Evolutionary conservation across 2,797 vertebrate species (phyloP), one percentile per base, ranked within the genome.

Genomic region (Sphaeramia orbicularis): DNA sequence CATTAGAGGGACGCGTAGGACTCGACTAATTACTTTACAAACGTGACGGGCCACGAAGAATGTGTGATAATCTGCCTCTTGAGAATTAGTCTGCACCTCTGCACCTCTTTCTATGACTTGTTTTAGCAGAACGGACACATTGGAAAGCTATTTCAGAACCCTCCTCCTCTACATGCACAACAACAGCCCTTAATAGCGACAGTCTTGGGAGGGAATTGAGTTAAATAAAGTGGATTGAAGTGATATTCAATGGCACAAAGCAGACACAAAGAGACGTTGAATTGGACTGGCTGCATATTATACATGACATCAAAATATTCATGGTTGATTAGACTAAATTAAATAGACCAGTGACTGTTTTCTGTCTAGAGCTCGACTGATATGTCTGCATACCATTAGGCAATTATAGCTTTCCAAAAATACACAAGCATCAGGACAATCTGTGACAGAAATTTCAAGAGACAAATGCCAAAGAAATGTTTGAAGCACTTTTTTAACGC

Each of bases 21-120:
- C 80, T 76, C 59, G 0, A 67, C 65, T 78, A 79, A 85, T 88
- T 74, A 80, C 69, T 81, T 78, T 37, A 52, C 13, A 49, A 81
- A 81, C 11, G 12, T 81, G 78, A 84, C 55, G 41, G 56, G 65
- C 64, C 52, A 59, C 7, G 11, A 44, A 69, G 73, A 66, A 73
- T 62, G 66, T 58, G 73, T 73, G 63, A 82, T 80, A 72, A 76
- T 78, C 70, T 60, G 36, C 56, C 76, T 67, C 73, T 58, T 58
- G 66, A 81, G 73, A 67, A 67, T 68, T 18, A 19, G 51, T 13
- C 15, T 24, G 53, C 70, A 83, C 72, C 76, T 78, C 70, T 44
- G 53, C 45, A 36, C 69, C 16, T 62, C 63, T 21, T 50, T 49
- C 42, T 44, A 42, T 40, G 60, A 52, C 35, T 37, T 21, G 8